These are phyloP conservation scores for Cassiopea andromeda DNA, from an alignment of 30 jellyfish, hydroid and myxozoan genomes.

Conservation along the genomic window DNA sequence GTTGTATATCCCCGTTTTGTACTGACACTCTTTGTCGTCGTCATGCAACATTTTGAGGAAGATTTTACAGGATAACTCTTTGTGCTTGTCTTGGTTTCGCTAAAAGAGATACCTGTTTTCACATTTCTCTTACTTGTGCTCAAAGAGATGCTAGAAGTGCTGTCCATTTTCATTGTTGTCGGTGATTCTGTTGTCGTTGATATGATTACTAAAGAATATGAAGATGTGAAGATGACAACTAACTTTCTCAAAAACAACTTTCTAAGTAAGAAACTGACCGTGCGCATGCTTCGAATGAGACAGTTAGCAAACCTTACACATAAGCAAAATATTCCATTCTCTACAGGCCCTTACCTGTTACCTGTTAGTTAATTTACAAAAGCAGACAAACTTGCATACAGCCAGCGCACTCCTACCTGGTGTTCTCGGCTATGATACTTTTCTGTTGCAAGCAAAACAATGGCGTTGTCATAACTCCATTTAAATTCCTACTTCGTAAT, in stretches of 20 bases:
- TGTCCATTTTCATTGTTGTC: background rate
- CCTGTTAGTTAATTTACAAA: too few species aligned
- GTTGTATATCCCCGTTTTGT: background rate
- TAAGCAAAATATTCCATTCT: too few species aligned
- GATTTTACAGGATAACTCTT: background rate
- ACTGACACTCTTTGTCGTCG: background rate
- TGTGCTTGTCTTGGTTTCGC: background rate
- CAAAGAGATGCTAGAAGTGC: background rate
- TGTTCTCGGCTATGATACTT: too few species aligned
- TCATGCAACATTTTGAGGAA: background rate
- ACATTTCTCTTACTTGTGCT: background rate
- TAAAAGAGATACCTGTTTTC: background rate
- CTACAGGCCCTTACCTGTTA: too few species aligned
- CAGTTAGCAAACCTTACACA: too few species aligned
- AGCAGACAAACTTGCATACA: too few species aligned
- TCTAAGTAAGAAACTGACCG: background rate
- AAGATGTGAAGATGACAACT: too few species aligned
- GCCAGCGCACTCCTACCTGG: too few species aligned
- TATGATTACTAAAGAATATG: background rate
- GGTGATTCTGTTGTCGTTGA: constrained; percentile 1
- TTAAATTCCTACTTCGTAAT: too few species aligned
- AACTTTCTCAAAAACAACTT: background rate
- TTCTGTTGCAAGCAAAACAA: too few species aligned
- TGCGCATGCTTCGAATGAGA: background rate
- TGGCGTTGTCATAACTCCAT: too few species aligned